These are phyloP conservation scores for Megaceryle alcyon DNA, from an alignment of 2,797 vertebrate genomes.

Conservation along the genomic window DNA sequence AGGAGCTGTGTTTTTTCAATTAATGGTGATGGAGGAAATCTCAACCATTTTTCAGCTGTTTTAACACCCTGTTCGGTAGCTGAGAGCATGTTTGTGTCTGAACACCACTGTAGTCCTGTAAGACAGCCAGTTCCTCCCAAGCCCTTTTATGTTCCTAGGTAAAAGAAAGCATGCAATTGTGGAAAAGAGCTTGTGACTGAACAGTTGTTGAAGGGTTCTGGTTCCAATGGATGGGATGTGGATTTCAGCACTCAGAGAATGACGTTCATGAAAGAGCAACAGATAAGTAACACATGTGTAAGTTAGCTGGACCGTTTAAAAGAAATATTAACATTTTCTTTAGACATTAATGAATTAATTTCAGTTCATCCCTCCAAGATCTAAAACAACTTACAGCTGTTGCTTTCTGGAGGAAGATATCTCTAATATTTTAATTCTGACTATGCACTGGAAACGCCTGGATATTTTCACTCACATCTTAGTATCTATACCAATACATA, in stretches of 20 bases:
- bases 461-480: not conserved
- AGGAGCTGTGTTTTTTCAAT: not conserved
- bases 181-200: not conserved
- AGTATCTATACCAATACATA: not conserved
- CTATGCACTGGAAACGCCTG: not conserved
- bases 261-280: not conserved
- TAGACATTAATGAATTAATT: slow-evolving; percentile 16
- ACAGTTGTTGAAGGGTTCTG: slow-evolving; percentile 11
- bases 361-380: not conserved
- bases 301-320: not conserved
- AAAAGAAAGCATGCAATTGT: not conserved
- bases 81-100: not conserved
- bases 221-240: not conserved
- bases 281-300: slow-evolving; percentile 17
- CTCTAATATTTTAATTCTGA: not conserved
- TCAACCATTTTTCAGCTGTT: not conserved
- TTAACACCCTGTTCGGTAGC: not conserved
- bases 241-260: not conserved
- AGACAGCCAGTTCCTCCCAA: not conserved
- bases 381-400: slow-evolving; percentile 17
- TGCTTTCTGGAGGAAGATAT: not conserved
- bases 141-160: not conserved
- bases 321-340: slow-evolving; percentile 3
- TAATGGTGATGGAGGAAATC: not conserved
- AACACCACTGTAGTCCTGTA: not conserved